Evolutionary conservation across 2,113 vertebrate species (phyloP).

Genomic region (Corythornis madagascariensis): DNA sequence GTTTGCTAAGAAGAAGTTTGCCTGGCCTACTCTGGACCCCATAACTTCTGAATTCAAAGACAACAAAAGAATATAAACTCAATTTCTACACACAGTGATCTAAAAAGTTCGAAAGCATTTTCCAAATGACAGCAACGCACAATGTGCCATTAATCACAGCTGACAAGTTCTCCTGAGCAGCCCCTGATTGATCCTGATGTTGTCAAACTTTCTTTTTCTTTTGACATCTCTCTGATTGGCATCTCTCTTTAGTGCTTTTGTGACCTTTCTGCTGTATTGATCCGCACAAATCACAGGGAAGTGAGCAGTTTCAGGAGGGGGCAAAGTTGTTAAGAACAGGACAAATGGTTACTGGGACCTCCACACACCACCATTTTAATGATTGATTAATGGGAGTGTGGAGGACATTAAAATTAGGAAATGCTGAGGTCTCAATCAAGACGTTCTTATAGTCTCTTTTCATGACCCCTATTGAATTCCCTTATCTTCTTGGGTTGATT

Average conservation of each 20-base stretch:
- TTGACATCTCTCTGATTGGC: constrained; percentile 31
- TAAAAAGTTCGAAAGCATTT: constrained; percentile 18
- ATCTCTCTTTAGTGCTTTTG: constrained; percentile 39
- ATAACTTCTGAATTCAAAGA: background rate
- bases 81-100: background rate
- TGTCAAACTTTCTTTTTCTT: constrained; percentile 69
- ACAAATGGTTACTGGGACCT: background rate
- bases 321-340: constrained; percentile 38
- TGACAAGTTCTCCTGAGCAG: constrained; percentile 49
- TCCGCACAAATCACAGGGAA: constrained; percentile 15
- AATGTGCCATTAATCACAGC: constrained; percentile 46
- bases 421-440: background rate
- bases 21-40: background rate
- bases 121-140: constrained; percentile 10
- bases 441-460: background rate
- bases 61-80: background rate
- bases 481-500: background rate
- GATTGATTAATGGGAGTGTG: background rate
- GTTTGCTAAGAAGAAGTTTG: background rate
- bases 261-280: constrained; percentile 63
- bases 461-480: background rate
- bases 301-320: background rate
- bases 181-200: constrained; percentile 53
- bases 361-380: background rate
- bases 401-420: background rate